Conservation (phyloP, 1,140 invertebrate species). For the Ectropis grisescens region DNA sequence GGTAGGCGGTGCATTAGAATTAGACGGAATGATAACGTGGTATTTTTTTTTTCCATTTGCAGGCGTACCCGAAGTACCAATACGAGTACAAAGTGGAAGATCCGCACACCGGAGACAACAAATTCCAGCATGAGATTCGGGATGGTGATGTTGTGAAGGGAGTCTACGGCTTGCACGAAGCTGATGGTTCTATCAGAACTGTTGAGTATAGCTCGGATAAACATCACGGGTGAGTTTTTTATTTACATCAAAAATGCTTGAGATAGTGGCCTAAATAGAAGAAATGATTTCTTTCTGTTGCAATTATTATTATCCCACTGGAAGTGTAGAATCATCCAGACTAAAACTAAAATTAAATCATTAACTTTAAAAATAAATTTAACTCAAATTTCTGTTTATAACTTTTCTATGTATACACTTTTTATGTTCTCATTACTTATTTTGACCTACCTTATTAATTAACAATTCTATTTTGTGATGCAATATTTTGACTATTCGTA, state of each 20-base stretch:
- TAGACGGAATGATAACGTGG: slow-evolving; percentile 17
- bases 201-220: slow-evolving; percentile 72
- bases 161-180: slow-evolving; percentile 70
- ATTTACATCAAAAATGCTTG: no score
- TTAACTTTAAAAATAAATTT: no score
- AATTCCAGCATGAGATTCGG: slow-evolving; percentile 72
- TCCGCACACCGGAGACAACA: slow-evolving; percentile 73
- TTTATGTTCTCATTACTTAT: no score
- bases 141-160: slow-evolving; percentile 74
- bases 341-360: not conserved
- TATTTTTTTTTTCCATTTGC: slow-evolving; percentile 23
- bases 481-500: no score
- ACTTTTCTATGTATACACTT: no score
- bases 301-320: no score
- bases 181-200: slow-evolving; percentile 71
- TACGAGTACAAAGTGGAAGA: slow-evolving; percentile 75
- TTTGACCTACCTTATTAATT: no score
- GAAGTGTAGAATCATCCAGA: no score
- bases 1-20: slow-evolving; percentile 15
- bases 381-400: no score
- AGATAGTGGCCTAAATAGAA: no score
- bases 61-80: slow-evolving; percentile 73
- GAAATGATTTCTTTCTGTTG: no score
- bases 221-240: slow-evolving; percentile 50
- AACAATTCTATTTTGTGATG: no score